phyloP scores from a whole-genome alignment of 35 echinoderm and acorn worm genomes.

The Heliocidaris erythrogramma region DNA sequence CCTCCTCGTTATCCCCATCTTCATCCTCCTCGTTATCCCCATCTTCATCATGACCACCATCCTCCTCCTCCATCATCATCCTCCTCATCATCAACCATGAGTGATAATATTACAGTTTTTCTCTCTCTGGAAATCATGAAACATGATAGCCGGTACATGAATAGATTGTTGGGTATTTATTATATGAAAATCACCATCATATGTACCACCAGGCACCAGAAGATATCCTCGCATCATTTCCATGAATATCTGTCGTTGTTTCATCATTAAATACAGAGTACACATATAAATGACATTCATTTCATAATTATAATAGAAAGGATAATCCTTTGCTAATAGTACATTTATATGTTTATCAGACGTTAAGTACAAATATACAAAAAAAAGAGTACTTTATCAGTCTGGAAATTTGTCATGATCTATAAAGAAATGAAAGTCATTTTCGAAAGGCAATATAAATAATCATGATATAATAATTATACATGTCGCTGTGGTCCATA shows the following conservation, averaged over 20 bases:
- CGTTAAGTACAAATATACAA: background rate
- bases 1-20: background rate
- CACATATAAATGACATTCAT: background rate
- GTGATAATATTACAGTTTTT: background rate
- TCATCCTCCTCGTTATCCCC: background rate
- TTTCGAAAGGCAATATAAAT: background rate
- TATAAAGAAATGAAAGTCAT: background rate
- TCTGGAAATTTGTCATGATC: background rate
- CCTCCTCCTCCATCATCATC: background rate
- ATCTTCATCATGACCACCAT: background rate
- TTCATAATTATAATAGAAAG: too few species aligned
- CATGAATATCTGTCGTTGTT: background rate
- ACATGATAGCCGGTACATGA: background rate
- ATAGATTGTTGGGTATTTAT: background rate
- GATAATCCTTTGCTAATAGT: too few species aligned
- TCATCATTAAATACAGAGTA: background rate
- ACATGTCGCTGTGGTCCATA: background rate
- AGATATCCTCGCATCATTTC: background rate
- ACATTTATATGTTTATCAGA: background rate
- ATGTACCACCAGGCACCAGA: background rate
- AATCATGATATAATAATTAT: background rate
- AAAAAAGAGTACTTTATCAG: background rate
- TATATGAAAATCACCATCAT: background rate
- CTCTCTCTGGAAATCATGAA: too few species aligned
- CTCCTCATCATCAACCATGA: background rate